These are phyloP conservation scores for Steinernema scapterisci DNA, from an alignment of 2,888 invertebrate genomes.

Conservation along the genomic window DNA sequence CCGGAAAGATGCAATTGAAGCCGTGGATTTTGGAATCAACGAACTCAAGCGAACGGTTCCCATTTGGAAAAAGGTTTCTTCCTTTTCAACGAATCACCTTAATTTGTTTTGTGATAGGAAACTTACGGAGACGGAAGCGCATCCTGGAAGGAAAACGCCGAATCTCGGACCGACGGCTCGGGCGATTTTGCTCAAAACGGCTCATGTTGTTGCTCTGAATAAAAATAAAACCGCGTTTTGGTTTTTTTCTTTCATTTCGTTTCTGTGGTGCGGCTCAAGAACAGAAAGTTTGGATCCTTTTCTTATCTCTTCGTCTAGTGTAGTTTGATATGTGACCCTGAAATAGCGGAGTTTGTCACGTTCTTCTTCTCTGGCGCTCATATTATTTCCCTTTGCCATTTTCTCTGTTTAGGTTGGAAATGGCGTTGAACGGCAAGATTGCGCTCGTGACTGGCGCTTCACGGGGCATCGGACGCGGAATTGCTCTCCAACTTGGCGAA, in stretches of 20 bases:
- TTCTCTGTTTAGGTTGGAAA: not conserved
- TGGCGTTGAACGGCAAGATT: conserved; percentile 45
- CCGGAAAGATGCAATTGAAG: conserved; percentile 59
- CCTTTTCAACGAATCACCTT: not conserved
- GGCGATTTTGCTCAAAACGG: not conserved
- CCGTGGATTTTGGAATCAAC: conserved; percentile 58
- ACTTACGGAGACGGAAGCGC: conserved; percentile 35
- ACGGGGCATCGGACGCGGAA: conserved; percentile 52
- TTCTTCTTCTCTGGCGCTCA: not conserved
- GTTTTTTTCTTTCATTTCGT: not conserved
- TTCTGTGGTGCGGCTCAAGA: not conserved
- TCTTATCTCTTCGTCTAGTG: too few species aligned
- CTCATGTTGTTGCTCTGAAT: not conserved
- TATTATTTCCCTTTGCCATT: not conserved
- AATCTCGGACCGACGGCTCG: conserved; percentile 15
- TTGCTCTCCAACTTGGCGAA: conserved; percentile 67
- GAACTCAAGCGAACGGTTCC: conserved; percentile 58
- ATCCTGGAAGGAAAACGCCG: conserved; percentile 40
- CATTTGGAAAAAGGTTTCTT: conserved; percentile 62
- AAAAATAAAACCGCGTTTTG: not conserved
- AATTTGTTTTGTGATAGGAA: conserved; percentile 27
- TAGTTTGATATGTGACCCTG: not conserved
- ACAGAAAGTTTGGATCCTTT: not conserved
- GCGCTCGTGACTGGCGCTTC: conserved; percentile 58
- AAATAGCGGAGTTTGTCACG: not conserved